These are phyloP conservation scores for Chromobotia macracanthus DNA, from an alignment of 2,797 vertebrate species.

Conservation along the genomic window DNA sequence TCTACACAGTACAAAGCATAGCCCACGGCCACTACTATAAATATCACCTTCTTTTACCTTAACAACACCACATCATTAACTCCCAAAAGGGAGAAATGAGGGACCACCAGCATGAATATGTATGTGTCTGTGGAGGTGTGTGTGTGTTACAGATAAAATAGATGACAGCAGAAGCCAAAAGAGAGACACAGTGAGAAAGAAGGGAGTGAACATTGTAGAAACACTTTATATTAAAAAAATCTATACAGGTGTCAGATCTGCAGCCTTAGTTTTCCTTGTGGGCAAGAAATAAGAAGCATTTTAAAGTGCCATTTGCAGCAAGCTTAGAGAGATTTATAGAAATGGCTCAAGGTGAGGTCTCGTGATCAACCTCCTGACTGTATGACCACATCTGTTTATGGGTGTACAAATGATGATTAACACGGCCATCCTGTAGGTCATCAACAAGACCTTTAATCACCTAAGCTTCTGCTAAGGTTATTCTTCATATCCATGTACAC, in stretches of 20 bases:
- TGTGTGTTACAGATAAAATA: constrained; percentile 1
- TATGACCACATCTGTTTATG: neutral
- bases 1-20: constrained; percentile 34
- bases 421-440: constrained; percentile 65
- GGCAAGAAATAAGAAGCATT: constrained; percentile 34
- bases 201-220: neutral
- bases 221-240: constrained; percentile 20
- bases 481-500: constrained; percentile 67
- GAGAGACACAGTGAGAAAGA: neutral
- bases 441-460: constrained; percentile 72
- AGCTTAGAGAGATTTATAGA: constrained; percentile 39
- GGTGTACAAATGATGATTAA: constrained; percentile 32
- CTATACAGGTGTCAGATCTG: constrained; percentile 12
- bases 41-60: constrained; percentile 26
- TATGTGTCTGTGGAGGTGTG: constrained; percentile 11
- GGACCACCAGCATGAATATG: constrained; percentile 47
- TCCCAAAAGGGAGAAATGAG: constrained; percentile 40
- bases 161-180: constrained; percentile 2
- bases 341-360: constrained; percentile 32
- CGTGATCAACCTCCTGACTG: constrained; percentile 3
- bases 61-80: constrained; percentile 47
- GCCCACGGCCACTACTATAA: constrained; percentile 31
- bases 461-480: constrained; percentile 67
- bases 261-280: constrained; percentile 11
- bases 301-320: constrained; percentile 46